Conservation (phyloP, 2,797 vertebrate species). For the Helarctos malayanus region DNA sequence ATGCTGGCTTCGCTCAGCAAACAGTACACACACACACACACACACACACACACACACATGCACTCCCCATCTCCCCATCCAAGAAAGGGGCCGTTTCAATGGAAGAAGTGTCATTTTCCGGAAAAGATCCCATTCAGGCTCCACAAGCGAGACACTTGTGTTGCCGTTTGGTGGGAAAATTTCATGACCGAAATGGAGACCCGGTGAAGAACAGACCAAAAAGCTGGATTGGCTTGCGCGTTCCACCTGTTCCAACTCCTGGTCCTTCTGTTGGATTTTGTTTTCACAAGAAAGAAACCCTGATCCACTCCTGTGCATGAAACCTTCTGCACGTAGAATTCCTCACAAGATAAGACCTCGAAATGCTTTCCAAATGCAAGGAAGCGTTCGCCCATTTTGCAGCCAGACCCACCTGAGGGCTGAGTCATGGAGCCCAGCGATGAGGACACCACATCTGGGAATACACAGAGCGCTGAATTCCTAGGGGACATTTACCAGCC, state of each 20-base stretch:
- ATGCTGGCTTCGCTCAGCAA: conserved; percentile 82
- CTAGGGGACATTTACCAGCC: neutral
- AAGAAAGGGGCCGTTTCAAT: conserved; percentile 74
- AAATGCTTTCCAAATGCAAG: neutral
- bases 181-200: conserved; percentile 59
- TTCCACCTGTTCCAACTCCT: neutral
- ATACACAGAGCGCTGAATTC: rapidly evolving
- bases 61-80: neutral
- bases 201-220: neutral
- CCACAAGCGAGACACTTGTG: conserved; percentile 49
- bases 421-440: rapidly evolving
- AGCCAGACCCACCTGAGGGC: neutral
- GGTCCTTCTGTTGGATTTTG: neutral
- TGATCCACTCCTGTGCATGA: neutral
- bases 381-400: neutral
- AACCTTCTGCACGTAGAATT: neutral
- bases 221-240: neutral
- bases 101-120: conserved; percentile 74
- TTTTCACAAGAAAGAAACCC: neutral
- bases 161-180: conserved; percentile 73
- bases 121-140: conserved; percentile 80
- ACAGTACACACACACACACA: neutral
- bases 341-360: neutral
- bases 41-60: neutral
- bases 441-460: neutral